Evolutionary conservation across 2,888 invertebrate genomes (phyloP).

Genomic region (Sesia bembeciformis): DNA sequence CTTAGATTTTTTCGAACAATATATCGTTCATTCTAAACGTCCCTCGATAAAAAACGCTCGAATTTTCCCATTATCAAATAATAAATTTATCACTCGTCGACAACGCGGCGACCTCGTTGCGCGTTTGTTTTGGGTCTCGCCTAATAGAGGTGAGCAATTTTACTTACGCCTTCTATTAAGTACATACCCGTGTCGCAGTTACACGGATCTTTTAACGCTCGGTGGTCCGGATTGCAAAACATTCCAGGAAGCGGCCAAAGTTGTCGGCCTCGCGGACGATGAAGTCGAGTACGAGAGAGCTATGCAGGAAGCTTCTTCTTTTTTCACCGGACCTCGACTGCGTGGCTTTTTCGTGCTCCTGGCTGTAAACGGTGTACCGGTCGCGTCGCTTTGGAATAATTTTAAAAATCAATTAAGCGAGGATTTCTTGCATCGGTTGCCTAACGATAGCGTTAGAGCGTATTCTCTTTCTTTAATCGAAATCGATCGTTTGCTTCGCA

Average conservation of each 20-base stretch:
- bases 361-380: slow-evolving; percentile 4
- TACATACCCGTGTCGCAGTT: slow-evolving; percentile 5
- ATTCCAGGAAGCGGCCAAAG: slow-evolving; percentile 10
- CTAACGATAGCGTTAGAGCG: background rate
- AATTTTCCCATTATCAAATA: background rate
- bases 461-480: background rate
- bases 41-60: background rate
- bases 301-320: slow-evolving; percentile 6
- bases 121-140: slow-evolving; percentile 7
- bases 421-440: background rate
- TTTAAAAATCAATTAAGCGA: slow-evolving; percentile 1
- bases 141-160: slow-evolving; percentile 9
- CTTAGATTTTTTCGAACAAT: slow-evolving; percentile 2
- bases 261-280: slow-evolving; percentile 7
- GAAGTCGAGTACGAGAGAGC: slow-evolving; percentile 6
- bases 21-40: background rate
- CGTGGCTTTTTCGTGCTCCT: slow-evolving; percentile 6
- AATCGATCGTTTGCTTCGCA: background rate
- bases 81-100: background rate
- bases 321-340: slow-evolving; percentile 6
- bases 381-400: slow-evolving; percentile 3
- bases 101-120: slow-evolving; percentile 2
- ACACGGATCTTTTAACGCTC: slow-evolving; percentile 5
- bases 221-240: slow-evolving; percentile 9
- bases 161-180: slow-evolving; percentile 4